Base-by-base conservation (phyloP, 1,140 invertebrate species). In the Tetranychus cinnabarinus region DNA sequence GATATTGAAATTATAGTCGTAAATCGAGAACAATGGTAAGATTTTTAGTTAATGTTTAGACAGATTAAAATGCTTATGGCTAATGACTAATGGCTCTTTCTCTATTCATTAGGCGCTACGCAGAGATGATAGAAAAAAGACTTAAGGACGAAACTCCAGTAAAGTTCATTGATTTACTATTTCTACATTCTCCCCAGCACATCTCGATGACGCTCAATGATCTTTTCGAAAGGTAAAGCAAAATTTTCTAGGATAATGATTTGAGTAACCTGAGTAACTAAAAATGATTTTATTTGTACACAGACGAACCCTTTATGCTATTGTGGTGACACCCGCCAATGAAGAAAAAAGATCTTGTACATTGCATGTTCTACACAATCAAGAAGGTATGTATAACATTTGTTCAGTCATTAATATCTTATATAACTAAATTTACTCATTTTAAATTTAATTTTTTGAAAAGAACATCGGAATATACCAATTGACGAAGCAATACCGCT, bases 1-100 rank as follows among this genome's bases (percentile, higher is more conserved):
- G 61, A 62, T 35, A 33, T 52, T 13, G 61, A 62, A 33, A 62
- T 62, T 10, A 62, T 62, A 33, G 61, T 62, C 8, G 45, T 62
- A 5, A 37, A 58, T 37, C 57, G 39, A 62, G 55, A 57, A 8
- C 61, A 62, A 62, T 62, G 61, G 61, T 58, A 45, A 56, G 36
- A 2, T 61, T 31, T 45, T 42, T 3, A 55, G 31, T 56, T 61
- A 34, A 42, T 47, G 3, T 48, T 15, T 31, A 31, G 5, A 48
- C 37, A 35, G 23, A 33, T 45, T 10, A 31, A 36, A 31, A 12
- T 34, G 15, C 8, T 3, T 4, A 55, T 55, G 3, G 12, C 2
- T 3, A 23, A 33, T 52, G 50, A 7, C 23, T 23, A 23, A 23
- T 23, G 2, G 6, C n/a, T n/a, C 23, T 52, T 42, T 52, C 2